phyloP scores from a whole-genome alignment of 2,113 vertebrate genomes.

The Cephalopterus ornatus region DNA sequence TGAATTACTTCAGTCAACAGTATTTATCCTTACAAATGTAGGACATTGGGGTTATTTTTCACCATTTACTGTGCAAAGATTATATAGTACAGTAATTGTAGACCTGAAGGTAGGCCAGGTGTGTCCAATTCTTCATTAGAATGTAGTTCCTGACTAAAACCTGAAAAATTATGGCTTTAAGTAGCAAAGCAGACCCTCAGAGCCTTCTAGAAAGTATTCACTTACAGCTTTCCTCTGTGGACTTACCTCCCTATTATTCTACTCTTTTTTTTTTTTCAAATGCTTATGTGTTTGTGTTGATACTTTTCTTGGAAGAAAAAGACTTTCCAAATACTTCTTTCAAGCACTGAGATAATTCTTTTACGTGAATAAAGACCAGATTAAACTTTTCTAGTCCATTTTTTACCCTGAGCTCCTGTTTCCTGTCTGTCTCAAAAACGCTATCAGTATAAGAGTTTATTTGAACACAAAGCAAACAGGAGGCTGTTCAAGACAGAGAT shows the following conservation, averaged over 20 bases:
- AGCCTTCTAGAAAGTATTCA: not conserved
- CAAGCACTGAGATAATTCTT: not conserved
- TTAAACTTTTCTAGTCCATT: not conserved
- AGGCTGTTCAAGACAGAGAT: not conserved
- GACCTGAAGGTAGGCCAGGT: not conserved
- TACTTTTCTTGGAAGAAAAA: not conserved
- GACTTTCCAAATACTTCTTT: not conserved
- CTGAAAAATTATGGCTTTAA: not conserved
- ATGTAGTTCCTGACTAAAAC: not conserved
- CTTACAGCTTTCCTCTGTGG: not conserved
- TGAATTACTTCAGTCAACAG: not conserved
- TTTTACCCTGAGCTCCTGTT: not conserved
- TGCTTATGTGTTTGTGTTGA: not conserved
- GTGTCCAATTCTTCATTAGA: not conserved
- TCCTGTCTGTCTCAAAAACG: not conserved
- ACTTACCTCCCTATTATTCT: not conserved
- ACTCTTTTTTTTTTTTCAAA: not conserved
- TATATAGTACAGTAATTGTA: not conserved
- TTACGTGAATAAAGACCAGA: not conserved
- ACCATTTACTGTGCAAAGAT: not conserved
- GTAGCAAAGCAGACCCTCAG: not conserved
- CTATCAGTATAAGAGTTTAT: not conserved
- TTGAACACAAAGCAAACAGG: not conserved
- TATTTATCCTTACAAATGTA: not conserved
- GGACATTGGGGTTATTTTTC: not conserved